Conservation (phyloP, 2,888 invertebrate species). For the Calameuta filiformis region DNA sequence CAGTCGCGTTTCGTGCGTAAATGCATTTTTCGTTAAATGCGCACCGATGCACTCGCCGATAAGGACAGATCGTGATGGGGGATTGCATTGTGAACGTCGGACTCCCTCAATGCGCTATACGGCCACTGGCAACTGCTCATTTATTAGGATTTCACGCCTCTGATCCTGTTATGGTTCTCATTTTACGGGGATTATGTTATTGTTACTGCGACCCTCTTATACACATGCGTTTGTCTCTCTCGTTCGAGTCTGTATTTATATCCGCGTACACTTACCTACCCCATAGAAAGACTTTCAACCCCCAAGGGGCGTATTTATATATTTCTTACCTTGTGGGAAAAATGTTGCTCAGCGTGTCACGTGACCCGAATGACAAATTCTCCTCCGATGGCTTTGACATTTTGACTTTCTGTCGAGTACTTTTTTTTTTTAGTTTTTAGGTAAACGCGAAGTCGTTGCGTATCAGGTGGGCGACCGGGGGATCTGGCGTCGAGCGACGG, state of each 20-base stretch:
- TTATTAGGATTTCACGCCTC: conserved; percentile 61
- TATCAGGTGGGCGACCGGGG: not conserved
- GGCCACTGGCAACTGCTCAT: conserved; percentile 52
- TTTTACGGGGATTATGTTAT: conserved; percentile 52
- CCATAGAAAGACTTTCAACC: not conserved
- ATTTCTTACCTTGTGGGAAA: conserved; percentile 1
- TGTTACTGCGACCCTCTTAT: conserved; percentile 28
- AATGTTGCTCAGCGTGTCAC: not conserved
- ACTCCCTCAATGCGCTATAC: conserved; percentile 2
- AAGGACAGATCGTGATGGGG: conserved; percentile 36
- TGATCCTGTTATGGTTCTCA: conserved; percentile 52
- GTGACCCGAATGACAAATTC: not conserved
- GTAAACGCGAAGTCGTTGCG: not conserved
- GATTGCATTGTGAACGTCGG: conserved; percentile 32
- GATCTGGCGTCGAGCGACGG: not conserved
- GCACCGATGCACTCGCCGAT: conserved; percentile 50
- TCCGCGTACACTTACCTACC: not conserved
- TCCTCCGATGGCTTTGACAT: not conserved
- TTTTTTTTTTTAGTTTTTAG: not conserved
- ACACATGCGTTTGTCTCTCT: not conserved
- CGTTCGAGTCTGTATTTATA: not conserved
- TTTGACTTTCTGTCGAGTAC: not conserved
- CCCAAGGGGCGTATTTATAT: not conserved
- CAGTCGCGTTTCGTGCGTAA: conserved; percentile 29
- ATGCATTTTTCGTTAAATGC: conserved; percentile 46